These are phyloP conservation scores for Aspidiotus destructor DNA, from an alignment of 2,888 invertebrate genomes.

Conservation along the genomic window DNA sequence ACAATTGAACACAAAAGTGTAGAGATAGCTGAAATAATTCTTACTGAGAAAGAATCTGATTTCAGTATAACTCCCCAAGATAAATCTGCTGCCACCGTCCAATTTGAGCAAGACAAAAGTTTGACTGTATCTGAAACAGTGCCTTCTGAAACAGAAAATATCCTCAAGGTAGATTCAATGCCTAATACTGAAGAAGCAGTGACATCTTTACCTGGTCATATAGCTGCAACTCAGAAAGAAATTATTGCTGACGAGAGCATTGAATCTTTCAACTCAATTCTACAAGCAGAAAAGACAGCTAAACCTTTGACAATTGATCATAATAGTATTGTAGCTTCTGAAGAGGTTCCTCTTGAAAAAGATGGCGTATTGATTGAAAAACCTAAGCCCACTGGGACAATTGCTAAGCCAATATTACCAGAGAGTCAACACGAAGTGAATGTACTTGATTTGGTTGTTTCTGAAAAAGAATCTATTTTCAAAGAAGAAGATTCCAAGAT, in stretches of 20 bases:
- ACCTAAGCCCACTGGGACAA: conserved; percentile 41
- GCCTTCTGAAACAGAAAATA: conserved; percentile 41
- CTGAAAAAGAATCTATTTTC: neutral
- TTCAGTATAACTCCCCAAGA: conserved; percentile 40
- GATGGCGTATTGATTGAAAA: conserved; percentile 12
- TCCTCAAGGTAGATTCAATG: conserved; percentile 41
- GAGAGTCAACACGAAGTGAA: conserved; percentile 41
- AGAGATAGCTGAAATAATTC: conserved; percentile 46
- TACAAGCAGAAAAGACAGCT: neutral
- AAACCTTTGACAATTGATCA: neutral
- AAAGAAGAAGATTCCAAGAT: neutral
- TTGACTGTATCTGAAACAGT: conserved; percentile 38
- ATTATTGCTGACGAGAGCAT: conserved; percentile 39
- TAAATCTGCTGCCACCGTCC: conserved; percentile 39
- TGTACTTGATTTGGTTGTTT: conserved; percentile 35
- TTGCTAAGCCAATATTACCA: conserved; percentile 48
- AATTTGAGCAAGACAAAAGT: conserved; percentile 41
- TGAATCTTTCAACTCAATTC: conserved; percentile 39
- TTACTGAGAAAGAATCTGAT: conserved; percentile 43
- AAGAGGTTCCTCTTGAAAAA: conserved; percentile 8
- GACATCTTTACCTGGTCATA: conserved; percentile 39
- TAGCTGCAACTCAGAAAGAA: conserved; percentile 43
- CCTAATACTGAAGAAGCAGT: conserved; percentile 40
- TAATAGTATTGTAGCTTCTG: conserved; percentile 11
- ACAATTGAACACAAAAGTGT: conserved; percentile 41